Percentiles rank a stretch among this genome's conserved stretches.
These are phyloP conservation scores for Aleiodes sp. DNA, from an alignment of 1,140 invertebrate species.

Conservation along the genomic window DNA sequence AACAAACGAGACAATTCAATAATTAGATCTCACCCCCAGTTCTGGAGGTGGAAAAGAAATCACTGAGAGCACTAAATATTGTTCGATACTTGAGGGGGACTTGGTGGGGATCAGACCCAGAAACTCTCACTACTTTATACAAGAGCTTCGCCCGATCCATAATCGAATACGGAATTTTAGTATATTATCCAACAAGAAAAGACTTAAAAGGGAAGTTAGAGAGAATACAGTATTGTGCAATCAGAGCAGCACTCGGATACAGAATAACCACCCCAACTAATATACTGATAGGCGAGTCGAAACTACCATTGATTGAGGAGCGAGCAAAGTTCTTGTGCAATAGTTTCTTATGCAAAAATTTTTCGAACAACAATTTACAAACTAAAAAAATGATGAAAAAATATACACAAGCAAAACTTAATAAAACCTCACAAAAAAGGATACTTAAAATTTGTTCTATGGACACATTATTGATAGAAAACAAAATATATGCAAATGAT, in stretches of 20 bases:
- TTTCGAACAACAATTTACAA: too few relatives aligned
- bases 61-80: conserved; percentile 3
- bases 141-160: not conserved
- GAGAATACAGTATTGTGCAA: conserved; percentile 5
- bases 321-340: conserved; percentile 5
- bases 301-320: not conserved
- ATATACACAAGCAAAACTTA: too few relatives aligned
- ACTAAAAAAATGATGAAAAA: too few relatives aligned
- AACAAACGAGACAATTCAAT: too few relatives aligned
- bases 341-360: too few relatives aligned
- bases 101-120: conserved; percentile 3
- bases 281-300: not conserved
- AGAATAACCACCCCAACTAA: not conserved
- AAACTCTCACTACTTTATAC: not conserved
- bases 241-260: conserved; percentile 6
- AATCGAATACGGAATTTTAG: not conserved
- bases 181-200: conserved; percentile 7
- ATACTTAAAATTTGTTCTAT: too few relatives aligned
- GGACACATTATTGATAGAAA: too few relatives aligned
- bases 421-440: too few relatives aligned
- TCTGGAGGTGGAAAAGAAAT: not conserved
- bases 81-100: not conserved
- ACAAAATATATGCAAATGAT: too few relatives aligned
- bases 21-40: too few relatives aligned
- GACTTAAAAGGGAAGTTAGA: not conserved